These are phyloP conservation scores for Hexactinellida sp. DNA, from an alignment of 37 sponge, comb jelly and placozoan species.

Conservation along the genomic window DNA sequence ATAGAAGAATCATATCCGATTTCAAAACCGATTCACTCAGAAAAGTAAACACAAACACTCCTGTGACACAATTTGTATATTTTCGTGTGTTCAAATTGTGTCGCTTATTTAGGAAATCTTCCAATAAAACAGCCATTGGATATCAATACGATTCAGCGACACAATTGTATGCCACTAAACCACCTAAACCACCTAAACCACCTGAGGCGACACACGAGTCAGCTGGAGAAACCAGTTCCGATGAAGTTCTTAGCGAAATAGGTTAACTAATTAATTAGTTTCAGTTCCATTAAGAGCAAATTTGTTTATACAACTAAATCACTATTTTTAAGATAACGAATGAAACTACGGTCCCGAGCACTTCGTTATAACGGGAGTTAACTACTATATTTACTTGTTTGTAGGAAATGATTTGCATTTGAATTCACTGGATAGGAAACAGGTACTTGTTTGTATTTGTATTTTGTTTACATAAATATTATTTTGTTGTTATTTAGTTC, in stretches of 20 bases:
- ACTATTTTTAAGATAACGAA: too few species aligned
- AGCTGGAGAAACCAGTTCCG: neutral
- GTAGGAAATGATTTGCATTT: neutral
- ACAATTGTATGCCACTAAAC: neutral
- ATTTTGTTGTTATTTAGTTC: constrained; percentile 2
- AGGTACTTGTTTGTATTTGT: neutral
- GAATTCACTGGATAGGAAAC: neutral
- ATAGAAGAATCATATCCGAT: constrained; percentile 50
- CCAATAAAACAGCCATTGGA: constrained; percentile 45
- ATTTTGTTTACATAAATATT: neutral
- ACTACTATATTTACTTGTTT: neutral
- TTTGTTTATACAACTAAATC: too few species aligned
- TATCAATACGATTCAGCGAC: constrained; percentile 32
- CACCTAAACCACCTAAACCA: neutral
- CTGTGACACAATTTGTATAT: neutral
- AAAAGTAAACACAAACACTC: constrained; percentile 3
- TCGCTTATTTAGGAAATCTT: constrained; percentile 19
- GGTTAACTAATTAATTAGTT: neutral
- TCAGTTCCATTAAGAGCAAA: too few species aligned
- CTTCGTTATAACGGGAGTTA: too few species aligned
- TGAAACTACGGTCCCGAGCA: too few species aligned
- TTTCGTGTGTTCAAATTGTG: neutral
- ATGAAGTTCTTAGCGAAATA: neutral
- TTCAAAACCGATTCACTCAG: neutral
- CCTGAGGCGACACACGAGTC: neutral